A percentile compares a stretch with the other conserved stretches of the same genome.
Conservation (phyloP, 1,140 invertebrate genomes). For the Laodelphax striatellus region DNA sequence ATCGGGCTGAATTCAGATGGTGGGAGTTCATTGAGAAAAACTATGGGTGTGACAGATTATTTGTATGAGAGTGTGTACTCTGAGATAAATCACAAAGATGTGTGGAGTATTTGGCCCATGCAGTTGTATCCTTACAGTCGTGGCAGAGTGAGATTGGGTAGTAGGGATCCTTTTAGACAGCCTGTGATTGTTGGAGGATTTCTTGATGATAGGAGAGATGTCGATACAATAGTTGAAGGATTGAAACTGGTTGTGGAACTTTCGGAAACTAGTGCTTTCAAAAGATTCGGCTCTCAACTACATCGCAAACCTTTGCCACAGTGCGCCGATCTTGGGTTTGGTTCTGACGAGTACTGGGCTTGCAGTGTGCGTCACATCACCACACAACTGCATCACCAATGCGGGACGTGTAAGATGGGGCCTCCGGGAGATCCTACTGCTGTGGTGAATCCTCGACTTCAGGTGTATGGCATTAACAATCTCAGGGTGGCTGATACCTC, state of each 20-base stretch:
- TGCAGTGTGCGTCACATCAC: constrained; percentile 54
- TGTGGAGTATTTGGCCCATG: constrained; percentile 54
- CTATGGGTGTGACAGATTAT: constrained; percentile 22
- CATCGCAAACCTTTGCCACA: constrained; percentile 41
- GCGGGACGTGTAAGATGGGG: constrained; percentile 49
- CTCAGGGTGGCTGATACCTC: constrained; percentile 65
- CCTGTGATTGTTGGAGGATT: constrained; percentile 57
- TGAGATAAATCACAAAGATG: constrained; percentile 35
- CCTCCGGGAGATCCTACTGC: constrained; percentile 41
- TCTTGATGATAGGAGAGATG: constrained; percentile 31
- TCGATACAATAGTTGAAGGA: constrained; percentile 23
- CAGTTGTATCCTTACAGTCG: constrained; percentile 38
- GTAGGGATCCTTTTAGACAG: constrained; percentile 40
- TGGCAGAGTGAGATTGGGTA: constrained; percentile 43
- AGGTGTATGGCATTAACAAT: constrained; percentile 50
- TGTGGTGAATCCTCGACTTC: constrained; percentile 42
- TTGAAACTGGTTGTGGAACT: constrained; percentile 20
- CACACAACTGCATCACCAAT: constrained; percentile 51
- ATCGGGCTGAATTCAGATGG: constrained; percentile 31
- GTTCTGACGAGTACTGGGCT: constrained; percentile 55
- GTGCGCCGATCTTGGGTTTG: constrained; percentile 40
- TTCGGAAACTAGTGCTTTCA: constrained; percentile 27
- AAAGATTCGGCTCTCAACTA: constrained; percentile 20
- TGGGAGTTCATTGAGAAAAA: constrained; percentile 17
- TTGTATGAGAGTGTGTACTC: constrained; percentile 13